Evolutionary conservation across 2,113 vertebrate species (phyloP), one percentile per base, ranked within the genome.

Genomic region (Egretta garzetta): DNA sequence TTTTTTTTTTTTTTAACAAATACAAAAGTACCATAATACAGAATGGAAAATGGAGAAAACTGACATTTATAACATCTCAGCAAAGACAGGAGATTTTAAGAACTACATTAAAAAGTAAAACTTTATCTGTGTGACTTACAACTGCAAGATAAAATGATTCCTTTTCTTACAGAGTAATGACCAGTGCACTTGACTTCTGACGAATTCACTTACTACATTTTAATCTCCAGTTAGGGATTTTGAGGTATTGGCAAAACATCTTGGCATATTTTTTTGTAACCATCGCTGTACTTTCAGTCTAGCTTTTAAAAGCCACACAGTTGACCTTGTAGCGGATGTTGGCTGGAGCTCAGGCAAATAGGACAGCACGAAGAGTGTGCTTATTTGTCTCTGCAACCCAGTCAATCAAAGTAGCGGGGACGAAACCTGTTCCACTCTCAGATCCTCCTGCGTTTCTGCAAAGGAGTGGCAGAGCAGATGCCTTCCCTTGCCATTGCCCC

Each of bases 51-150:
- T 0, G 10, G 33, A 45, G 52, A 92, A 81, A 84, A 87, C 4
- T 79, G 32, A 73, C 64, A 81, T 79, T 76, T 93, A 82, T 32
- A 84, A 37, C 45, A 41, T 27, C 58, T 62, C 55, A 74, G 66
- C 30, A 82, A 90, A 86, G 68, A 85, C 55, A 41, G 14, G 41
- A 56, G 5, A 84, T 53, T 86, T 67, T 85, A 71, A 87, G 71
- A 74, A 70, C 49, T 67, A 39, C 11, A 81, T 94, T 77, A 89
- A 63, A 95, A 95, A 80, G 16, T 39, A 75, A 96, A 97, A 93
- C 80, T 73, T 86, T 83, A 93, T 95, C 83, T 95, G 10, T 74
- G 24, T 95, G 87, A 96, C 92, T 89, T 63, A 81, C 80, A 81
- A 19, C 56, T 70, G 63, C 50, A 83, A 76, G 75, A 74, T 80